Percentiles rank a stretch among this genome's conserved stretches.
Evolutionary conservation across 2,113 vertebrate genomes (phyloP).

Genomic region (Notothenia coriiceps): DNA sequence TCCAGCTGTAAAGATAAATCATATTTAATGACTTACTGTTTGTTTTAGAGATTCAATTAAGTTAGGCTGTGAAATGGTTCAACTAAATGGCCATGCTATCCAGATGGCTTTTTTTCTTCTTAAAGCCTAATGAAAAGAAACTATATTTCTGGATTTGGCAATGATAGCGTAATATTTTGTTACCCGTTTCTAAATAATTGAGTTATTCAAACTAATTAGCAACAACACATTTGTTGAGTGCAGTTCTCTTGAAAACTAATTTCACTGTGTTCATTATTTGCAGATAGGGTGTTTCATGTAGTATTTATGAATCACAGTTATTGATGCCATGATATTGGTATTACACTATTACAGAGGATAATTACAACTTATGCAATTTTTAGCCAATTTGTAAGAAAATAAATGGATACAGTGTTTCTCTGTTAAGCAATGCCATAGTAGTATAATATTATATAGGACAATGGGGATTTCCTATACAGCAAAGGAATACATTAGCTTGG

Average conservation of each 20-base stretch:
- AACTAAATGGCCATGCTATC: neutral
- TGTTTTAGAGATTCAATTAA: constrained; percentile 14
- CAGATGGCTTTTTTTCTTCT: neutral
- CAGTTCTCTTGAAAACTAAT: neutral
- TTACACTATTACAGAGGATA: constrained; percentile 26
- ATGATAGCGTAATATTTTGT: neutral
- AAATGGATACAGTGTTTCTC: constrained; percentile 19
- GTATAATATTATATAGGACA: constrained; percentile 27
- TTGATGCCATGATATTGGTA: constrained; percentile 33
- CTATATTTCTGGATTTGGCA: neutral
- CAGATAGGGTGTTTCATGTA: neutral
- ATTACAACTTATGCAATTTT: constrained; percentile 48
- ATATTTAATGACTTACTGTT: constrained; percentile 39
- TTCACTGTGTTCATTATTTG: constrained; percentile 1
- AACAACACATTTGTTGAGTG: neutral
- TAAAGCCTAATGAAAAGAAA: neutral
- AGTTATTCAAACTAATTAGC: neutral
- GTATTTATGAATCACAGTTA: constrained; percentile 17
- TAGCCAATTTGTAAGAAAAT: constrained; percentile 30
- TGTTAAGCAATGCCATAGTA: constrained; percentile 41
- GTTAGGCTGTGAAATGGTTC: neutral
- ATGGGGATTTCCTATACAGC: constrained; percentile 54
- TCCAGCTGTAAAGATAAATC: constrained; percentile 58
- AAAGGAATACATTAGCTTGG: constrained; percentile 55
- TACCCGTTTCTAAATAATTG: neutral